Conservation (phyloP, 1,140 invertebrate genomes). For the Euwallacea fornicatus region DNA sequence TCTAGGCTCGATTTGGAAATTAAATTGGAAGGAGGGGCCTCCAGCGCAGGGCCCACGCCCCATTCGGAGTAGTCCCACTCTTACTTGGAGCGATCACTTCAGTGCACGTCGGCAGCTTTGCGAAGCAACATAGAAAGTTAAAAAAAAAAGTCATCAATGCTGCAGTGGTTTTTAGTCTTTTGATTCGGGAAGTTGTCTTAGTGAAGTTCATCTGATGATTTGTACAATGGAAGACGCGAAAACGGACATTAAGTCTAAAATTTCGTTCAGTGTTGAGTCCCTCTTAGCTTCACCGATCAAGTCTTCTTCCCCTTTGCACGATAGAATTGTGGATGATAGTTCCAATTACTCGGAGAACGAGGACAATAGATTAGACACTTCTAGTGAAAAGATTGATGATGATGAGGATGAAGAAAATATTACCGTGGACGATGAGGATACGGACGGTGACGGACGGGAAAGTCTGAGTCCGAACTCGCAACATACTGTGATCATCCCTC, state of each 20-base stretch:
- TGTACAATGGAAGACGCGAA: conserved; percentile 50
- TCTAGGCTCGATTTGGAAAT: conserved; percentile 43
- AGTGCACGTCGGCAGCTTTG: conserved; percentile 38
- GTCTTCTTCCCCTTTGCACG: conserved; percentile 31
- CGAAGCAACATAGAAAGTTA: conserved; percentile 36
- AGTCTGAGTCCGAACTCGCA: conserved; percentile 49
- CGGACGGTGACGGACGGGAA: conserved; percentile 47
- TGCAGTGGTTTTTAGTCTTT: conserved; percentile 10
- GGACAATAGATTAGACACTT: conserved; percentile 41
- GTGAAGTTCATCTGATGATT: conserved; percentile 34
- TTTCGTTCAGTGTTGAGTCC: conserved; percentile 54
- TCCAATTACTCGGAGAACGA: conserved; percentile 39
- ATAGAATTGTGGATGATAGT: conserved; percentile 36
- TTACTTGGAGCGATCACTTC: conserved; percentile 29
- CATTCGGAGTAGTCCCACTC: conserved; percentile 40
- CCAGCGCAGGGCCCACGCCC: conserved; percentile 30
- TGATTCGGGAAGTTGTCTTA: conserved; percentile 13
- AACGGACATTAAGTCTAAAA: conserved; percentile 51
- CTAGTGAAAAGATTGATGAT: conserved; percentile 44
- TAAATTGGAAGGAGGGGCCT: conserved; percentile 44
- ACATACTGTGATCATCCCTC: conserved; percentile 50
- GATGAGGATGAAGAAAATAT: conserved; percentile 49
- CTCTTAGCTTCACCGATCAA: conserved; percentile 45
- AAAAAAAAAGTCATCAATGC: conserved; percentile 3
- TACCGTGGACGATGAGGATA: conserved; percentile 50